Base-by-base conservation (phyloP, 2,797 vertebrate genomes). In the Champsocephalus esox region DNA sequence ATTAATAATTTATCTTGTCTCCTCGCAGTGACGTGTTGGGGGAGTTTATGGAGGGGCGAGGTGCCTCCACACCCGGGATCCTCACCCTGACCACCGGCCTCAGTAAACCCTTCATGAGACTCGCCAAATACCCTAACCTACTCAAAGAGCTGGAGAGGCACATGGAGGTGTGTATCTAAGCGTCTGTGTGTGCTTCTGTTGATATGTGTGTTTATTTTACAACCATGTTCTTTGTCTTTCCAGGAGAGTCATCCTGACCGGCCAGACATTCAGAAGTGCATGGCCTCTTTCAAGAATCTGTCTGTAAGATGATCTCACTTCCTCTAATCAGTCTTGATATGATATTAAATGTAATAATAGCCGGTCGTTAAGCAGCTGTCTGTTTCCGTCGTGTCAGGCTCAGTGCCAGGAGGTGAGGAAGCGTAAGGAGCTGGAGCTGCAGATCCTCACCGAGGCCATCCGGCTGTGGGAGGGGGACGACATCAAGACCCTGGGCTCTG, bases 341-440 rank as follows among this genome's bases (percentile, higher is more conserved):
- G 19, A 67, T 24, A 12, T 55, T 1, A 34, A 41, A 14, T 72
- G 1, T 57, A 64, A 43, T 4, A 3, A 61, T 13, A 13, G 58
- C n/a, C 55, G 16, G 4, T 16, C 2, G 72, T 56, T 45, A 58
- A 71, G 54, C 60, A 10, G 43, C 9, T 32, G 17, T 74, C 3
- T 75, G 56, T 63, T 49, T 48, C 51, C 60, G 2, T 60, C 54
- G 46, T 62, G 43, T 70, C 86, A 99, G 98, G 95, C 94, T 58
- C 98, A 98, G 67, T 99, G 98, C 92, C 98, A 99, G 92, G 98
- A 99, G 87, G 96, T 99, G 48, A 94, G 98, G 73, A 99, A 99
- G 81, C 93, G 97, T 69, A 99, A 99, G 86, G 98, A 99, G 78
- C 95, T 99, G 77, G 98, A 99, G 83, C 90, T 99, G 66, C 98